Evolutionary conservation across 2,888 invertebrate species (phyloP).

Genomic region (Epistrophella euchroma): DNA sequence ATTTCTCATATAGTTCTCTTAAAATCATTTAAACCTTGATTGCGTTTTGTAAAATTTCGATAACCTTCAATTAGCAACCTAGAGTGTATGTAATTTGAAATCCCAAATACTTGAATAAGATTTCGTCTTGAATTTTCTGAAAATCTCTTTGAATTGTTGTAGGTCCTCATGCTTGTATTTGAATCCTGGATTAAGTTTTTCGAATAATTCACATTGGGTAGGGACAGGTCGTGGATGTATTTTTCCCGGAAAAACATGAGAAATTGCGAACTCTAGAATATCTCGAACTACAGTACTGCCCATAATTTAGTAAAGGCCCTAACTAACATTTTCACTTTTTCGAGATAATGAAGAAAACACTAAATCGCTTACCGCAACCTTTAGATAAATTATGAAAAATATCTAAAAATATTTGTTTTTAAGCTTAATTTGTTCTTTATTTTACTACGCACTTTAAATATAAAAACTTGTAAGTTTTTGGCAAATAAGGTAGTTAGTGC

Average conservation of each 20-base stretch:
- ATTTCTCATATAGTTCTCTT: constrained; percentile 28
- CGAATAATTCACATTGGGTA: constrained; percentile 39
- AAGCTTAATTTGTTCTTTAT: no score
- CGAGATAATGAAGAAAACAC: no score
- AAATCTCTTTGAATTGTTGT: constrained; percentile 34
- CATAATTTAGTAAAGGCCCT: no score
- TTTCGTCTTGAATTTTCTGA: constrained; percentile 24
- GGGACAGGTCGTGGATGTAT: background rate
- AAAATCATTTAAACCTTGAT: constrained; percentile 19
- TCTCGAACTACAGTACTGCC: constrained; percentile 18
- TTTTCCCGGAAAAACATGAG: background rate
- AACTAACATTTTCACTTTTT: no score
- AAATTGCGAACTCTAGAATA: background rate
- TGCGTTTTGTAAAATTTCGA: constrained; percentile 27
- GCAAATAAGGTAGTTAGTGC: no score
- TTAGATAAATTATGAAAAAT: no score
- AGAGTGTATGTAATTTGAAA: constrained; percentile 36
- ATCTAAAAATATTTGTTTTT: no score
- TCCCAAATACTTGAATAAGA: constrained; percentile 30
- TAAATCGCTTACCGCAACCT: no score
- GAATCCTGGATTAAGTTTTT: constrained; percentile 52
- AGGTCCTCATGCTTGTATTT: constrained; percentile 34
- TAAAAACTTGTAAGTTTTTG: no score
- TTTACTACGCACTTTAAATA: no score
- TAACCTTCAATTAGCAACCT: constrained; percentile 30